Conservation (phyloP, 2,113 vertebrate genomes). For the Myrmophylax atrothorax region DNA sequence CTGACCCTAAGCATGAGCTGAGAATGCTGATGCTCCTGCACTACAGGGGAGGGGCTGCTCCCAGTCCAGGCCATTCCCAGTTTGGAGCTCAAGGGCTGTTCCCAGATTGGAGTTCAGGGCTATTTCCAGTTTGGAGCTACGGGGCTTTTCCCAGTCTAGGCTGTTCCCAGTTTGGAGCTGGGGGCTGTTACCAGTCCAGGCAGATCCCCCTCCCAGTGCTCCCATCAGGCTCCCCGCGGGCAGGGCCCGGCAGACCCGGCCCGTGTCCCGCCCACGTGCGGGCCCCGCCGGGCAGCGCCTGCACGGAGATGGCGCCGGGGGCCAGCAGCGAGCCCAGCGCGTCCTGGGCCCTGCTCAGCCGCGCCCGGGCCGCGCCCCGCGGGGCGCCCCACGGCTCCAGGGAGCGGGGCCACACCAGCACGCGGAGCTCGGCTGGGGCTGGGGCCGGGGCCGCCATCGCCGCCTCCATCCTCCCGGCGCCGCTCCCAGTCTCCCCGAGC, state of each 20-base stretch:
- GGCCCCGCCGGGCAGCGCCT: background rate
- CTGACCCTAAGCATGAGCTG: rapidly evolving
- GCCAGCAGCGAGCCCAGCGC: too few relatives aligned
- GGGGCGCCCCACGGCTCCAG: too few relatives aligned
- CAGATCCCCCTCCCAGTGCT: background rate
- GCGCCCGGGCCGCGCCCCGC: too few relatives aligned
- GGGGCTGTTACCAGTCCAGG: background rate
- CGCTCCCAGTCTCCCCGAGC: too few relatives aligned
- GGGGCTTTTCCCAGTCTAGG: background rate
- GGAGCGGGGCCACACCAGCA: too few relatives aligned
- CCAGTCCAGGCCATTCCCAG: background rate
- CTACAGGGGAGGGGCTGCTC: rapidly evolving
- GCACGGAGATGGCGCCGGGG: too few relatives aligned
- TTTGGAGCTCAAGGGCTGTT: background rate
- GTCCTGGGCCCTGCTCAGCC: too few relatives aligned
- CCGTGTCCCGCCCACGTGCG: background rate
- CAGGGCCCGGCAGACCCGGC: background rate
- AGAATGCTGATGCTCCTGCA: rapidly evolving
- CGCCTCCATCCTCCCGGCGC: too few relatives aligned
- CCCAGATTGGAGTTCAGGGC: background rate
- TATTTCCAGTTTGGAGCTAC: background rate
- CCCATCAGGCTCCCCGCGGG: rapidly evolving
- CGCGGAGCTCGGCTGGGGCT: too few relatives aligned
- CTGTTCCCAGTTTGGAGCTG: background rate
- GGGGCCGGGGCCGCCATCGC: too few relatives aligned